phyloP scores from a whole-genome alignment of 2,888 invertebrate species.

The Dryadula phaetusa region DNA sequence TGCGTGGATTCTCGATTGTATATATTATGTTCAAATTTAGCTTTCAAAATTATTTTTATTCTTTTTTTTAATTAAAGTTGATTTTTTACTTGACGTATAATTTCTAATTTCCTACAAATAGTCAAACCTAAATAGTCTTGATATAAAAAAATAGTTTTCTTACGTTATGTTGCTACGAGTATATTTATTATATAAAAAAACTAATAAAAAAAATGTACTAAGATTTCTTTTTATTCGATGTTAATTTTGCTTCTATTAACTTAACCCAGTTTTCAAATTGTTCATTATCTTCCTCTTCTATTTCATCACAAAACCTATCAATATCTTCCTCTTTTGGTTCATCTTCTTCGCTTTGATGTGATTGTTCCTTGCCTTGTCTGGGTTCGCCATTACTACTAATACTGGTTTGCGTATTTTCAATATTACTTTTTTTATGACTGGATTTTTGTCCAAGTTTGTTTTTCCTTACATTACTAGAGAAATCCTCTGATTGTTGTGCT shows the following conservation, averaged over 20 bases:
- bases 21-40: no score
- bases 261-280: constrained; percentile 75
- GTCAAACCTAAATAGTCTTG: no score
- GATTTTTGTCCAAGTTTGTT: constrained; percentile 3
- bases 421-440: constrained; percentile 13
- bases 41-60: no score
- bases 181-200: no score
- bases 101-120: no score
- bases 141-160: no score
- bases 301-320: constrained; percentile 73
- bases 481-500: constrained; percentile 28
- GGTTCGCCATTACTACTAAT: constrained; percentile 45
- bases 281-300: constrained; percentile 71
- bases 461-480: constrained; percentile 7
- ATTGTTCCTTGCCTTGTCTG: constrained; percentile 47
- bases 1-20: no score
- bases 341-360: constrained; percentile 59
- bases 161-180: no score
- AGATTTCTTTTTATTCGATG: constrained; percentile 57
- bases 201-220: constrained; percentile 14
- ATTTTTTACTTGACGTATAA: no score
- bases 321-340: constrained; percentile 74
- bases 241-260: constrained; percentile 71
- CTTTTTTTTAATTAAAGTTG: no score
- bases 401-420: constrained; percentile 52